Conservation (phyloP, 2,113 vertebrate genomes). For the Pampusana beccarii region DNA sequence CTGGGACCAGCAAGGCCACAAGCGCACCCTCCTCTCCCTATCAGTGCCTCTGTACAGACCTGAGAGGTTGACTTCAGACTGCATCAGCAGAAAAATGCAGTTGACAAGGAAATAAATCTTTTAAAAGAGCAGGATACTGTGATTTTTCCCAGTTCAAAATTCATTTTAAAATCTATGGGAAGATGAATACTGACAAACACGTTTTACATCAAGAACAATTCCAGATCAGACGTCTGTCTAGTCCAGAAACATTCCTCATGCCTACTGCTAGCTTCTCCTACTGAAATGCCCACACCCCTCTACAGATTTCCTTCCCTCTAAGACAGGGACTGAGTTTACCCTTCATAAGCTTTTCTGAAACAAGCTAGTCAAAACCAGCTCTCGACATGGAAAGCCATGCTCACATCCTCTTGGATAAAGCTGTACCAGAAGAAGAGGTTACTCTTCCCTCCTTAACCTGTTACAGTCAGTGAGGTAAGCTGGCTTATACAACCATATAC, state of each 20-base stretch:
- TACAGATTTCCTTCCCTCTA: background rate
- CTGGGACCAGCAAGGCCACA: background rate
- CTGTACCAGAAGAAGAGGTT: background rate
- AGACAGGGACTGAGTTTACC: background rate
- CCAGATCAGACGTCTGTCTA: background rate
- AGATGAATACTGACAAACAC: background rate
- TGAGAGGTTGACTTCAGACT: background rate
- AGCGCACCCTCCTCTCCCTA: accelerated
- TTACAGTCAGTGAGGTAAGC: background rate
- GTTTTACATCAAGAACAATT: background rate
- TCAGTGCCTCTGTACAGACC: background rate
- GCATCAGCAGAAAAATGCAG: background rate
- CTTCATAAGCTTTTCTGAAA: background rate
- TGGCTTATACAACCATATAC: background rate
- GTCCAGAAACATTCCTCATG: background rate
- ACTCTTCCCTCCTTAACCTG: background rate
- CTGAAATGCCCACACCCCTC: background rate
- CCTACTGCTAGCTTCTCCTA: background rate
- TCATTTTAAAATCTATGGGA: background rate
- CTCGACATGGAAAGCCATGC: background rate
- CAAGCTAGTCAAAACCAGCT: background rate
- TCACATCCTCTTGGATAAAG: background rate
- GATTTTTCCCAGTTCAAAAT: background rate
- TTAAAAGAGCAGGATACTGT: background rate
- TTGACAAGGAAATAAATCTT: background rate